Evolutionary conservation across 2,888 invertebrate species (phyloP), one percentile per base, ranked within the genome.

Genomic region (Corythucha ciliata): DNA sequence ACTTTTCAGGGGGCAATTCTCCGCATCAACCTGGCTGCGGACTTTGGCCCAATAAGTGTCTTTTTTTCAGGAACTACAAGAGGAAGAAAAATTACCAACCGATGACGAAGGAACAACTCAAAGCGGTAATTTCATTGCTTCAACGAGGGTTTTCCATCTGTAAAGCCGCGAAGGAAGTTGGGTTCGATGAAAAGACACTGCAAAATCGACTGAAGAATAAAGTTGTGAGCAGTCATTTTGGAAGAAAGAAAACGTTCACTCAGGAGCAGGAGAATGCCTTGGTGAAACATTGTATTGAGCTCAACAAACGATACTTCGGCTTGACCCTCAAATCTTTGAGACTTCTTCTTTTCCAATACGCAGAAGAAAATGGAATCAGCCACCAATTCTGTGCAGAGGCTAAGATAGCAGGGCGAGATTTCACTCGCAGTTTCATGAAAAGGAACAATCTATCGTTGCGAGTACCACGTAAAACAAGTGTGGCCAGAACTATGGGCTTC

Each of bases 271-370:
- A 34, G 34, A 18, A 34, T 4, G 5, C 4, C 5, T 34, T 34
- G 34, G 16, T 34, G 4, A 34, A 34, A 12, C n/a, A n/a, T n/a
- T n/a, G n/a, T n/a, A n/a, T n/a, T n/a, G n/a, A n/a, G n/a, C n/a
- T n/a, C n/a, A 27, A 41, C 24, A 41, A 41, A 24, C 41, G 41
- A 12, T 41, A 25, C 16, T 41, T 41, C 26, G 41, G 41, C 18
- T 41, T 41, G 41, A 25, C 25, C 25, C 41, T 41, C 25, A 41
- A 41, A n/a, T 41, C 41, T 10, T 16, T 41, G 21, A 41, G 41
- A 27, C 26, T 41, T 41, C 41, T 41, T 2, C 10, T 41, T 24
- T 41, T 41, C 24, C 26, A 5, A 7, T 41, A 4, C 25, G 41
- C 41, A 14, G 24, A 41, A 26, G 14, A 41, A 41, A 41, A 41